These are phyloP conservation scores for Mellivora capensis DNA, from an alignment of 2,113 vertebrate species.

Conservation along the genomic window DNA sequence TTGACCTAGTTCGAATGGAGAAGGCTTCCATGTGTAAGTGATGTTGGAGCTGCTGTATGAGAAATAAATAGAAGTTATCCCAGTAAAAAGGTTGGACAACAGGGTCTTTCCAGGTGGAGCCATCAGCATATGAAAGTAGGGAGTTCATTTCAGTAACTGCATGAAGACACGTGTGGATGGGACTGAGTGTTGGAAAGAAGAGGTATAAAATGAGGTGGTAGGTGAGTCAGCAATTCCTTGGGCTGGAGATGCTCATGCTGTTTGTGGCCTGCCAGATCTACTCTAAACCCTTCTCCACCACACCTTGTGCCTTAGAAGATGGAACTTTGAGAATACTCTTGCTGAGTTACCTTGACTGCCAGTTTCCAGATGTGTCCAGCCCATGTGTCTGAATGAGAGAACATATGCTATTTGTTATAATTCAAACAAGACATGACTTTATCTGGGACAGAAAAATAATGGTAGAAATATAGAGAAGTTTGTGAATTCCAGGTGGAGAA, in stretches of 20 bases:
- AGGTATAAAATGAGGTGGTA: background rate
- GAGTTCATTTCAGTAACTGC: background rate
- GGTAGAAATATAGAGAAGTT: background rate
- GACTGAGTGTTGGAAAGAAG: background rate
- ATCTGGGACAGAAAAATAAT: background rate
- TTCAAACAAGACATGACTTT: background rate
- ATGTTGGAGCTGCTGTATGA: background rate
- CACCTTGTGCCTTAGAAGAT: background rate
- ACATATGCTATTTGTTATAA: background rate
- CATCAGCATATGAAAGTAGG: background rate
- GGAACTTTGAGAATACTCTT: background rate
- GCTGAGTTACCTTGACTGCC: accelerated
- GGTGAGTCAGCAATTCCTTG: background rate
- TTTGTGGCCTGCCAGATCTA: background rate
- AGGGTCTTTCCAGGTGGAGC: background rate
- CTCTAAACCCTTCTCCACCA: background rate
- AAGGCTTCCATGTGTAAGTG: background rate
- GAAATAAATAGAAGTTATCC: background rate
- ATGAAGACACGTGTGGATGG: background rate
- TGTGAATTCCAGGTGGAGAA: background rate
- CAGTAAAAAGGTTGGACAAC: background rate
- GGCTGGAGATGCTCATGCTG: background rate
- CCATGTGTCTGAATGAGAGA: background rate
- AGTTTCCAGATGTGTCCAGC: background rate
- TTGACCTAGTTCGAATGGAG: background rate